Conservation (phyloP, 2,888 invertebrate species). For the Yponomeuta malinellus region DNA sequence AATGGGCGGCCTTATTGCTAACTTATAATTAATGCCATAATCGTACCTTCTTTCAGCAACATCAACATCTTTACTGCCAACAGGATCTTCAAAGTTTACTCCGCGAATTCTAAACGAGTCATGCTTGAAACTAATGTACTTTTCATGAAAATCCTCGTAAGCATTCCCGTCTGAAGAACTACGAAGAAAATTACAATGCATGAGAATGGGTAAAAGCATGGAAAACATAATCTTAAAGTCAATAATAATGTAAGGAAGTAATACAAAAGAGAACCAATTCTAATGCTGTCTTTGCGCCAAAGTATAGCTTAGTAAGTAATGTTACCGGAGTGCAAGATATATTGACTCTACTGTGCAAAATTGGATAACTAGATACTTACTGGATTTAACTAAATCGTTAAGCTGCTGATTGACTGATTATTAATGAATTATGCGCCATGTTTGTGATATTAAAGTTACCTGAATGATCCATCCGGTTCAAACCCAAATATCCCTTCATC, state of each 20-base stretch:
- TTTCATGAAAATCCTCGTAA: constrained; percentile 88
- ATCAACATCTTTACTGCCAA: constrained; percentile 33
- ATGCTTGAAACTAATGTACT: constrained; percentile 82
- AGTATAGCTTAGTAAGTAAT: too few relatives aligned
- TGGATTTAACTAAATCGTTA: not conserved
- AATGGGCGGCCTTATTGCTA: too few relatives aligned
- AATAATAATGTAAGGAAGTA: not conserved
- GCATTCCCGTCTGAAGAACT: constrained; percentile 75
- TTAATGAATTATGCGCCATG: not conserved
- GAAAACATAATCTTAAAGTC: constrained; percentile 26
- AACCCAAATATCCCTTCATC: constrained; percentile 76
- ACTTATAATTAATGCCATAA: not conserved
- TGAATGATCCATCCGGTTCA: constrained; percentile 69
- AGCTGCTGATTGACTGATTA: not conserved
- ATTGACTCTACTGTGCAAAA: not conserved
- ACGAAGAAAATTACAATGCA: constrained; percentile 64
- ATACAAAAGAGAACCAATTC: constrained; percentile 21
- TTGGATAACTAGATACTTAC: not conserved
- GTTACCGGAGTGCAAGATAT: constrained; percentile 15
- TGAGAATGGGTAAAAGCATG: constrained; percentile 55
- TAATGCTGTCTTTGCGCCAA: constrained; percentile 18
- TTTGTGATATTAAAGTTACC: constrained; percentile 33
- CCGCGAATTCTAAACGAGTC: constrained; percentile 85
- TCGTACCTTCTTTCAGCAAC: constrained; percentile 47
- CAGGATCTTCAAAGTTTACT: constrained; percentile 81